phyloP scores from a whole-genome alignment of 2,797 vertebrate genomes.

The Sciaenops ocellatus region DNA sequence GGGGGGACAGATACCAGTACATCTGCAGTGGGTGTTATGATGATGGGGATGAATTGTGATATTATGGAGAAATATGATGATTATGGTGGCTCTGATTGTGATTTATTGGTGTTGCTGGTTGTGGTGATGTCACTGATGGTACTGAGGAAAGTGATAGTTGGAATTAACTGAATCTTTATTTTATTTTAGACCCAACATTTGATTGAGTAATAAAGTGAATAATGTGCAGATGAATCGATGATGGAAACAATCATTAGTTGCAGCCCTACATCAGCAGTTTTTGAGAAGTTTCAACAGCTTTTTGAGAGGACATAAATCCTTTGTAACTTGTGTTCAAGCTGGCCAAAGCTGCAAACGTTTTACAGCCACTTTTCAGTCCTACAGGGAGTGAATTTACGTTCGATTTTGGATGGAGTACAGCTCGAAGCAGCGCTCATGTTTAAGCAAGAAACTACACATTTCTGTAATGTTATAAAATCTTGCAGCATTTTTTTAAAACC shows the following conservation, averaged over 20 bases:
- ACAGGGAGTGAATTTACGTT: background rate
- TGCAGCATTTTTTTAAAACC: constrained; percentile 33
- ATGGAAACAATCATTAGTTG: background rate
- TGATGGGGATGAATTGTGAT: constrained; percentile 55
- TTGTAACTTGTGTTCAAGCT: background rate
- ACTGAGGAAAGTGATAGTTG: constrained; percentile 8
- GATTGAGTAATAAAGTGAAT: no score
- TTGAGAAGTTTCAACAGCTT: background rate
- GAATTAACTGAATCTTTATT: constrained; percentile 9
- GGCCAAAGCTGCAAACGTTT: background rate
- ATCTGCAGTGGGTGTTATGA: constrained; percentile 65
- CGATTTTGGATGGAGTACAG: background rate
- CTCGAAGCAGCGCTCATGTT: background rate
- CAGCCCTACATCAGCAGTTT: background rate
- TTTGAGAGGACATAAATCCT: constrained; percentile 1
- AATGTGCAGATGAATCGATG: background rate
- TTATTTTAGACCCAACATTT: background rate
- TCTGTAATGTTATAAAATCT: constrained; percentile 6
- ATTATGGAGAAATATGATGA: constrained; percentile 26
- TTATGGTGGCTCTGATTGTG: constrained; percentile 8
- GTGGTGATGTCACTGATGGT: constrained; percentile 6
- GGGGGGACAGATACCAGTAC: constrained; percentile 68
- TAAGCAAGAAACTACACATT: constrained; percentile 24
- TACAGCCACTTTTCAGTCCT: background rate
- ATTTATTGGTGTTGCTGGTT: constrained; percentile 23